These are phyloP conservation scores for Neuroterus valhalla DNA, from an alignment of 1,140 invertebrate genomes.

Conservation along the genomic window DNA sequence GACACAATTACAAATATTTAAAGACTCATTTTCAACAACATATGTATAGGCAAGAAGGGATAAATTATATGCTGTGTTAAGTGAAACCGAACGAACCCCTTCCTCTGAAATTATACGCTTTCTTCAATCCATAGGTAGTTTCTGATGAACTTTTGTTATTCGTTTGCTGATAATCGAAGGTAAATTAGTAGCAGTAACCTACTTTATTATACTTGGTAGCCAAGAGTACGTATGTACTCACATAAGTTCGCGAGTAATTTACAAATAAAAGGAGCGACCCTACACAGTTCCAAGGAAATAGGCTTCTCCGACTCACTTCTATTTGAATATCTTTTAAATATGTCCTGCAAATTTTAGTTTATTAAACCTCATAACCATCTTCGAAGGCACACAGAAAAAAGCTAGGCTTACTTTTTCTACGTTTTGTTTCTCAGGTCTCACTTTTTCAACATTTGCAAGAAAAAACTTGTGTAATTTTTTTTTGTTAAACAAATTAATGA, in stretches of 20 bases:
- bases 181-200: conserved; percentile 34
- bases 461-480: too few relatives aligned
- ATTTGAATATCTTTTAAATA: too few relatives aligned
- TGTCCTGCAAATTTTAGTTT: too few relatives aligned
- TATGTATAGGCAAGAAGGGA: conserved; percentile 23
- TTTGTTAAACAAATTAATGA: too few relatives aligned
- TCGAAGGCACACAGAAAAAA: too few relatives aligned
- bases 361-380: too few relatives aligned
- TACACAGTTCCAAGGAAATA: not conserved
- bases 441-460: too few relatives aligned
- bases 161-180: conserved; percentile 4
- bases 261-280: not conserved
- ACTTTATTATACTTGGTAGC: conserved; percentile 30
- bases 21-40: conserved; percentile 31
- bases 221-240: conserved; percentile 30
- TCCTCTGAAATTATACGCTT: conserved; percentile 3
- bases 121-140: not conserved
- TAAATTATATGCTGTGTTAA: conserved; percentile 42
- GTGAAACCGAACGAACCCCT: not conserved
- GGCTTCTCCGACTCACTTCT: too few relatives aligned
- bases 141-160: conserved; percentile 9
- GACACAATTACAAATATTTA: conserved; percentile 40
- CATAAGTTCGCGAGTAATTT: conserved; percentile 17
- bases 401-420: too few relatives aligned
- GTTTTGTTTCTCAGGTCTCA: too few relatives aligned